Evolutionary conservation across 30 jellyfish, hydroid and myxozoan species (phyloP).

Genomic region (Turritopsis dohrnii): DNA sequence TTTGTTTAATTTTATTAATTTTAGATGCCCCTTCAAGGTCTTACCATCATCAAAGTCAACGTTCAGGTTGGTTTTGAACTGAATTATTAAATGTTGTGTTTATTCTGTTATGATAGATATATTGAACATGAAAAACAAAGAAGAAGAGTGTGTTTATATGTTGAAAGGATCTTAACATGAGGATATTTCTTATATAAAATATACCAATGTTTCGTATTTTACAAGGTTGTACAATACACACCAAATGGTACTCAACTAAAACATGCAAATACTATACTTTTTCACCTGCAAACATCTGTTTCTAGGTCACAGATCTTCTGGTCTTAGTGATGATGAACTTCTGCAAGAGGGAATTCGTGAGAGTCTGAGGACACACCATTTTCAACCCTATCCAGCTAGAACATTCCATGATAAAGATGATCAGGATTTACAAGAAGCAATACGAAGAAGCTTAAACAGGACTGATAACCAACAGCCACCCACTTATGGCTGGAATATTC

Average conservation of each 20-base stretch:
- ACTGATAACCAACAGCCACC: conserved; percentile 16
- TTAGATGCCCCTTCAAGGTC: background rate
- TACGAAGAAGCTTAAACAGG: conserved; percentile 43
- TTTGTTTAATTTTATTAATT: too few relatives aligned
- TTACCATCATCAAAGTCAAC: background rate
- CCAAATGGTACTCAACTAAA: too few relatives aligned
- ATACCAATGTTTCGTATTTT: too few relatives aligned
- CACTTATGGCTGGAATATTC: conserved; percentile 26
- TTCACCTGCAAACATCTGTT: background rate
- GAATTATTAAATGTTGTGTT: too few relatives aligned
- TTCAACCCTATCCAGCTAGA: background rate
- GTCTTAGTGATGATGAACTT: background rate
- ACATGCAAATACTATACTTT: too few relatives aligned
- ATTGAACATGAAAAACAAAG: too few relatives aligned
- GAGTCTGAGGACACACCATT: background rate
- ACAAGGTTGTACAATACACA: too few relatives aligned
- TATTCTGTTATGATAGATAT: background rate
- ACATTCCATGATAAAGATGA: conserved; percentile 33
- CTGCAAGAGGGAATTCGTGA: background rate
- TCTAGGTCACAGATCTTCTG: background rate
- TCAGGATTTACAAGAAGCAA: conserved; percentile 50
- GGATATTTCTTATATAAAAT: too few relatives aligned
- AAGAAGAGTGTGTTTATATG: too few relatives aligned
- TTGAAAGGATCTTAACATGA: too few relatives aligned
- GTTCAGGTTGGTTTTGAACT: background rate